These are phyloP conservation scores for Cyclura pinguis DNA, from an alignment of 2,797 vertebrate species.

Conservation along the genomic window DNA sequence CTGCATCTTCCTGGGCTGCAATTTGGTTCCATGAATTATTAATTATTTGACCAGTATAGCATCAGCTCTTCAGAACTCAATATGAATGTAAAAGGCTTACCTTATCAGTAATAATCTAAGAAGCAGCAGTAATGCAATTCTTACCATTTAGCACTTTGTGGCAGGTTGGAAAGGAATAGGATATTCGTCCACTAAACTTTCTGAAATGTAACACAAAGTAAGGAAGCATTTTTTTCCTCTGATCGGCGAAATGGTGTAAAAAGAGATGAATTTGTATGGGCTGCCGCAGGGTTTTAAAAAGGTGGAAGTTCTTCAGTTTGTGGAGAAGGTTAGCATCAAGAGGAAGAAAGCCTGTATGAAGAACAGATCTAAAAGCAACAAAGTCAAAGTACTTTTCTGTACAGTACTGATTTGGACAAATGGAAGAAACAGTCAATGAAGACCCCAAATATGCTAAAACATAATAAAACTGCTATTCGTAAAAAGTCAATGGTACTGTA, in stretches of 20 bases:
- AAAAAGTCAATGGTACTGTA: conserved; percentile 55
- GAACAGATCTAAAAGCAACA: conserved; percentile 30
- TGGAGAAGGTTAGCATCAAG: conserved; percentile 32
- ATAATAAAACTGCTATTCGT: conserved; percentile 36
- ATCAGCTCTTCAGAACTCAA: conserved; percentile 83
- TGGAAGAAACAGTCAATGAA: conserved; percentile 44
- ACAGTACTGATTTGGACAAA: conserved; percentile 26
- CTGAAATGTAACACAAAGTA: conserved; percentile 84
- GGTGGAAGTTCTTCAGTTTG: conserved; percentile 55
- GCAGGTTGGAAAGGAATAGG: conserved; percentile 84
- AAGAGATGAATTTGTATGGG: conserved; percentile 51
- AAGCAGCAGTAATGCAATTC: conserved; percentile 86
- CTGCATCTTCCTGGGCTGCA: conserved; percentile 89
- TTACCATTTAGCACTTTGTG: conserved; percentile 91
- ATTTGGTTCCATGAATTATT: conserved; percentile 94
- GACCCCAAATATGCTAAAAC: conserved; percentile 45
- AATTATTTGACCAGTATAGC: conserved; percentile 86
- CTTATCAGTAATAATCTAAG: conserved; percentile 92
- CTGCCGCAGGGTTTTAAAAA: conserved; percentile 58
- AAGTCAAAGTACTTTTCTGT: conserved; percentile 8
- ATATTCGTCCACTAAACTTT: conserved; percentile 86
- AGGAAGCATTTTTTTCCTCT: conserved; percentile 67
- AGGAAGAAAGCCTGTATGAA: conserved; percentile 39
- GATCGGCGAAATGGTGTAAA: conserved; percentile 62
- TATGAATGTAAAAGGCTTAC: conserved; percentile 88